phyloP scores from a whole-genome alignment of 2,113 vertebrate genomes.

The Peucedramus taeniatus region DNA sequence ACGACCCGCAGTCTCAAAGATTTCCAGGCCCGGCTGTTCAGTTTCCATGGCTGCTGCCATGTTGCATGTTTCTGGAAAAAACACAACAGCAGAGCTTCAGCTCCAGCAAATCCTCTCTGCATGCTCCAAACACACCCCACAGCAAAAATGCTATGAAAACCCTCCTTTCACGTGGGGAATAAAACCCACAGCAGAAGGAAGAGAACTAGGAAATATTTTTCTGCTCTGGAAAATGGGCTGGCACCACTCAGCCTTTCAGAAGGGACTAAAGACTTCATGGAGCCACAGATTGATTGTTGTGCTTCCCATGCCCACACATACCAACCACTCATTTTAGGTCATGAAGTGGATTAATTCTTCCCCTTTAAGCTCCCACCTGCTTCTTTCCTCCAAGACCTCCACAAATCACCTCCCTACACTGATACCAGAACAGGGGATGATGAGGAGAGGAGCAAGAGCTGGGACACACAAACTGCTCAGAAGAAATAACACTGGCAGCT shows the following conservation, averaged over 20 bases:
- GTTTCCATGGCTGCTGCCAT: conserved; percentile 86
- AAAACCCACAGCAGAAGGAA: background rate
- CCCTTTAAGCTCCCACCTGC: background rate
- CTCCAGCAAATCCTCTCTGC: background rate
- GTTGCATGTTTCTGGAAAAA: conserved; percentile 76
- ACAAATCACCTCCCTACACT: background rate
- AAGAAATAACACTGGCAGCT: background rate
- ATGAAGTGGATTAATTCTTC: background rate
- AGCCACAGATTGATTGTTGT: background rate
- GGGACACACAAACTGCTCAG: background rate
- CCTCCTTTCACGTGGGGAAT: accelerated
- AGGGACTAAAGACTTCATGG: background rate
- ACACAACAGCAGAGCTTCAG: background rate
- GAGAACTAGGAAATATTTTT: background rate
- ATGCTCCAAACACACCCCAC: background rate
- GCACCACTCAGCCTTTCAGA: background rate
- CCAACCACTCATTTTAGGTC: background rate
- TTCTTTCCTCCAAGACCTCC: background rate
- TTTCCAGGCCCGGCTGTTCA: conserved; percentile 78
- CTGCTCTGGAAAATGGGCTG: background rate
- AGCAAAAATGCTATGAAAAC: background rate
- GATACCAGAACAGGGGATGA: background rate
- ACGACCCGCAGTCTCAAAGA: conserved; percentile 72
- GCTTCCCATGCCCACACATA: background rate
- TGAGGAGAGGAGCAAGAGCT: background rate